Evolutionary conservation across 2,113 vertebrate species (phyloP).

Genomic region (Zingel zingel): DNA sequence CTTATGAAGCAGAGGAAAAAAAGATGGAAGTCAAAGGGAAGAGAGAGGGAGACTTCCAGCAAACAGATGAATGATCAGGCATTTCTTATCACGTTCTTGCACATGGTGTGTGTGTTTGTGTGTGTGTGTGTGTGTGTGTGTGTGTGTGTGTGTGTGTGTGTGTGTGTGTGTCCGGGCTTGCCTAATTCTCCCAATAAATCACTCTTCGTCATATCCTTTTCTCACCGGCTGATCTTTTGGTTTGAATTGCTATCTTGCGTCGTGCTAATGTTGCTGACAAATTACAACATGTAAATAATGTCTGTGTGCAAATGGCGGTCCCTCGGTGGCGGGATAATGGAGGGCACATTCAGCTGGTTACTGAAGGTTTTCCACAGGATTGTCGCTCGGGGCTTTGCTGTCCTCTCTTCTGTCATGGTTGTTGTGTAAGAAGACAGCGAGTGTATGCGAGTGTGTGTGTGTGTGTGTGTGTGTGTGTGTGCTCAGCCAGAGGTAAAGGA

Average conservation of each 20-base stretch:
- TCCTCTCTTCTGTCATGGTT: conserved; percentile 42
- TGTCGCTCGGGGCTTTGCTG: conserved; percentile 24
- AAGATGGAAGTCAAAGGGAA: no score
- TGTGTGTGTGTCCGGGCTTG: background rate
- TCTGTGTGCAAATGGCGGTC: conserved; percentile 27
- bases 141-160: conserved; percentile 27
- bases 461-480: background rate
- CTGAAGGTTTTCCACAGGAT: conserved; percentile 49
- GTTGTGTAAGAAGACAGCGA: conserved; percentile 10
- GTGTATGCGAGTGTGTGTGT: background rate
- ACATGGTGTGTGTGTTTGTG: no score
- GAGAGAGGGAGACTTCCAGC: no score
- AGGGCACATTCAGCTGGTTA: conserved; percentile 42
- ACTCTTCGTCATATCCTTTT: conserved; percentile 15
- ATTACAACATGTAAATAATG: conserved; percentile 69
- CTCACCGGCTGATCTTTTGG: conserved; percentile 23
- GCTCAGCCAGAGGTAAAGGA: conserved; percentile 37
- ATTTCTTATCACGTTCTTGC: no score
- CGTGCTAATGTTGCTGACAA: conserved; percentile 69
- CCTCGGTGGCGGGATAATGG: conserved; percentile 47
- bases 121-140: conserved; percentile 31
- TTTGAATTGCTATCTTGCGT: conserved; percentile 46
- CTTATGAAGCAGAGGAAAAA: no score
- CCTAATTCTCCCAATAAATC: conserved; percentile 55
- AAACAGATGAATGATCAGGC: no score